Evolutionary conservation across 1,140 invertebrate species (phyloP).

Genomic region (Drosophila fuyamai): DNA sequence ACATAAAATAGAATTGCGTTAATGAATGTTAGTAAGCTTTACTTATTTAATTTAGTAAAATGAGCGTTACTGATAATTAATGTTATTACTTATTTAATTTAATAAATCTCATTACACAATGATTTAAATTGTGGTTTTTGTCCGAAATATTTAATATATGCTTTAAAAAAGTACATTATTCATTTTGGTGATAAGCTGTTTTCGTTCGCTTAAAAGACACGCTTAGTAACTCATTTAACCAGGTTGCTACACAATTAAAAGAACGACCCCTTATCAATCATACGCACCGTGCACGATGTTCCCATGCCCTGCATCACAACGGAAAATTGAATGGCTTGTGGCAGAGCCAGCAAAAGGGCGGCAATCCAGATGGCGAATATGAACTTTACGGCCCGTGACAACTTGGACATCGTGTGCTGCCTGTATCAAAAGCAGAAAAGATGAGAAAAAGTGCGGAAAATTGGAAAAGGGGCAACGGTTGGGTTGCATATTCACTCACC

Average conservation of each 20-base stretch:
- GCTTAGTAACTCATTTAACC: slow-evolving; percentile 17
- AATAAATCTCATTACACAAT: too few relatives aligned
- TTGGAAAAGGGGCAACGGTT: background rate
- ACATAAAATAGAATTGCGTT: too few relatives aligned
- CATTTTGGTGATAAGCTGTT: too few relatives aligned
- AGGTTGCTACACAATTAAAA: background rate
- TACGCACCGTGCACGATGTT: slow-evolving; percentile 85
- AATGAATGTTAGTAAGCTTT: too few relatives aligned
- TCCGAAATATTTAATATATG: too few relatives aligned
- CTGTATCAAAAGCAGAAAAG: slow-evolving; percentile 52
- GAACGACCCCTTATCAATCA: slow-evolving; percentile 39
- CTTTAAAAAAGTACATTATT: too few relatives aligned
- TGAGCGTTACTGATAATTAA: too few relatives aligned
- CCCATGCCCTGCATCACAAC: slow-evolving; percentile 85
- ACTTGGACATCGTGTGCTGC: slow-evolving; percentile 93
- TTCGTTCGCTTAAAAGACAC: too few relatives aligned
- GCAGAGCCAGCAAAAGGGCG: slow-evolving; percentile 91
- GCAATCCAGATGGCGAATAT: slow-evolving; percentile 91
- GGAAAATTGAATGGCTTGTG: slow-evolving; percentile 91
- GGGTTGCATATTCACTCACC: slow-evolving; percentile 68
- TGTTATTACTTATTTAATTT: too few relatives aligned
- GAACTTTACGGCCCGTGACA: slow-evolving; percentile 90
- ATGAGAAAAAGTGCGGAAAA: slow-evolving; percentile 38
- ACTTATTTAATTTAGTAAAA: too few relatives aligned
- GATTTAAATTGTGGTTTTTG: too few relatives aligned